Conservation (phyloP, 1,140 invertebrate species). For the Tribolium castaneum region DNA sequence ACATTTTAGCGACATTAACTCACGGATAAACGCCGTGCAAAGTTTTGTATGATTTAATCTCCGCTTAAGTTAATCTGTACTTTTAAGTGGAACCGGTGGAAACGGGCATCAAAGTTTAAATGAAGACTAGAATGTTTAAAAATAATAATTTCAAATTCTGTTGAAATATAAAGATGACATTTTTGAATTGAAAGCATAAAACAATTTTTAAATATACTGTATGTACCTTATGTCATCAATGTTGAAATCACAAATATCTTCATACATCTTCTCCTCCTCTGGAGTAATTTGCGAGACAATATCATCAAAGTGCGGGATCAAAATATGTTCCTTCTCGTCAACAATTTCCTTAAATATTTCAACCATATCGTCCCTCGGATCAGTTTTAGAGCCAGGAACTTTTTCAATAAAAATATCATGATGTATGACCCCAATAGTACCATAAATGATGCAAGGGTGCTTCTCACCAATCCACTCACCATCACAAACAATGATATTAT, state of each 20-base stretch:
- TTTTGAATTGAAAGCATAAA: background rate
- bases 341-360: constrained; percentile 54
- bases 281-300: constrained; percentile 61
- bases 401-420: constrained; percentile 56
- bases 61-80: too few species aligned
- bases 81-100: too few species aligned
- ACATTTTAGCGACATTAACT: too few species aligned
- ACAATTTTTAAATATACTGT: too few species aligned
- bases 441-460: constrained; percentile 60
- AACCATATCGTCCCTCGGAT: constrained; percentile 57
- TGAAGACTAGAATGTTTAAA: too few species aligned
- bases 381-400: constrained; percentile 52
- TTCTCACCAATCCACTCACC: constrained; percentile 62
- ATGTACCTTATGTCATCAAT: constrained; percentile 56
- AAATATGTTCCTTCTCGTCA: constrained; percentile 54
- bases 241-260: constrained; percentile 60
- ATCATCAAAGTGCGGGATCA: constrained; percentile 56
- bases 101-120: too few species aligned
- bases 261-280: constrained; percentile 61
- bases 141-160: too few species aligned
- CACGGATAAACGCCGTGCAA: too few species aligned
- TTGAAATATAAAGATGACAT: too few species aligned
- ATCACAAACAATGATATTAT: constrained; percentile 58
- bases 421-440: constrained; percentile 55
- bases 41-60: too few species aligned